These are phyloP conservation scores for Drosophila tristis DNA, from an alignment of 1,140 invertebrate species.

Conservation along the genomic window DNA sequence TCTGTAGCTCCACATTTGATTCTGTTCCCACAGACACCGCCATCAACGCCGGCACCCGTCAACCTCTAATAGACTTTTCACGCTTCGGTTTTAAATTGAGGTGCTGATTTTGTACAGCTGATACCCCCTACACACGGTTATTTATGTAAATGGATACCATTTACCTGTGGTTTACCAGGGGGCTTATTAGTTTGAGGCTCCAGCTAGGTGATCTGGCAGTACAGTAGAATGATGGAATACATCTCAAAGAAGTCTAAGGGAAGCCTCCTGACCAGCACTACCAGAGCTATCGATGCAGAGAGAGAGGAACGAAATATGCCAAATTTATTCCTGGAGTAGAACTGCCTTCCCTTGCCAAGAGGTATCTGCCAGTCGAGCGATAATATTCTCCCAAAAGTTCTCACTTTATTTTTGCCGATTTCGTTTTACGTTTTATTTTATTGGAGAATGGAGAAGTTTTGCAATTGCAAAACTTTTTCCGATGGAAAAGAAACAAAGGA, in stretches of 20 bases:
- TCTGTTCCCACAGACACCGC: conserved; percentile 68
- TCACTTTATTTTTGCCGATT: conserved; percentile 8
- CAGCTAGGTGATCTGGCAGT: no score
- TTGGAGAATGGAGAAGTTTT: conserved; percentile 48
- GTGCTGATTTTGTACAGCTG: conserved; percentile 71
- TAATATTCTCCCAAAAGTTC: neutral
- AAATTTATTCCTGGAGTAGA: no score
- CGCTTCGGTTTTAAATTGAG: conserved; percentile 78
- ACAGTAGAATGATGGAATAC: no score
- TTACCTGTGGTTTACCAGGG: conserved; percentile 18
- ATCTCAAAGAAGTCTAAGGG: no score
- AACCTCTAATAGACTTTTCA: conserved; percentile 77
- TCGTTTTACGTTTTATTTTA: conserved; percentile 59
- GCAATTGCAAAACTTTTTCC: conserved; percentile 67
- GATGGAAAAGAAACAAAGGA: conserved; percentile 19
- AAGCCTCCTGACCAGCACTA: no score
- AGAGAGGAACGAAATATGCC: no score
- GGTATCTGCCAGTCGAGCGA: neutral
- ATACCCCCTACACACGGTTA: conserved; percentile 38
- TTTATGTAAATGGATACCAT: conserved; percentile 16
- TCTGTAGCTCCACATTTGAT: conserved; percentile 66
- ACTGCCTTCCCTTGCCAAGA: no score
- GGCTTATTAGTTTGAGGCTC: neutral
- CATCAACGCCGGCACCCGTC: conserved; percentile 38
- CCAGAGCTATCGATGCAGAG: no score